Evolutionary conservation across 1,140 invertebrate genomes (phyloP).

Genomic region (Pectinophora gossypiella): DNA sequence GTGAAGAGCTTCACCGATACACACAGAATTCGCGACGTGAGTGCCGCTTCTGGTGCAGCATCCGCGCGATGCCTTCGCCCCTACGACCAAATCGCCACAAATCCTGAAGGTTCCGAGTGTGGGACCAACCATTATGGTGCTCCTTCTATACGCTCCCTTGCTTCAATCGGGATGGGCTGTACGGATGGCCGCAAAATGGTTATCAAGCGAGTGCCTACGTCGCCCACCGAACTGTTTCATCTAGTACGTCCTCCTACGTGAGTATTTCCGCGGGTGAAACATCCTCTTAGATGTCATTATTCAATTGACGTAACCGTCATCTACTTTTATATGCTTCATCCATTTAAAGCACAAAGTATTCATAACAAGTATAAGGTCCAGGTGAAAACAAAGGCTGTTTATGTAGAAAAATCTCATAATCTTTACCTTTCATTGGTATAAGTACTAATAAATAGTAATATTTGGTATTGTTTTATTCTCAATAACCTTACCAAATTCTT

Average conservation of each 20-base stretch:
- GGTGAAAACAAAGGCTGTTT: too few species aligned
- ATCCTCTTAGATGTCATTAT: constrained; percentile 59
- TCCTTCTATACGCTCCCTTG: constrained; percentile 83
- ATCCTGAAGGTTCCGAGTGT: constrained; percentile 66
- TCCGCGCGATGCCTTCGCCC: constrained; percentile 63
- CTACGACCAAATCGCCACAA: constrained; percentile 59
- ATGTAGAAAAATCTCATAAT: too few species aligned
- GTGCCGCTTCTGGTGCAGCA: constrained; percentile 58
- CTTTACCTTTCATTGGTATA: too few species aligned
- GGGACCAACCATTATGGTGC: constrained; percentile 76
- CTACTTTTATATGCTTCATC: constrained; percentile 10
- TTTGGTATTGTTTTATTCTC: too few species aligned
- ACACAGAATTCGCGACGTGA: constrained; percentile 61
- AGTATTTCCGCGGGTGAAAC: constrained; percentile 74
- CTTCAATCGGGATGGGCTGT: constrained; percentile 89
- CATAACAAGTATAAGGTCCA: too few species aligned
- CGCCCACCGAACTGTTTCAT: constrained; percentile 87
- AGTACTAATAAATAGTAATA: too few species aligned
- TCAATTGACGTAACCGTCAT: constrained; percentile 47
- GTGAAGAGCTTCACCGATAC: constrained; percentile 68
- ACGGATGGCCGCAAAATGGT: constrained; percentile 91
- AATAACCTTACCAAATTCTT: too few species aligned
- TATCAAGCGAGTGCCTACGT: constrained; percentile 86
- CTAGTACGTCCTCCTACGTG: constrained; percentile 87
- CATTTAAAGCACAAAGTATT: too few species aligned